Evolutionary conservation across 2,797 vertebrate species (phyloP).

Genomic region (Pseudochaenichthys georgianus): DNA sequence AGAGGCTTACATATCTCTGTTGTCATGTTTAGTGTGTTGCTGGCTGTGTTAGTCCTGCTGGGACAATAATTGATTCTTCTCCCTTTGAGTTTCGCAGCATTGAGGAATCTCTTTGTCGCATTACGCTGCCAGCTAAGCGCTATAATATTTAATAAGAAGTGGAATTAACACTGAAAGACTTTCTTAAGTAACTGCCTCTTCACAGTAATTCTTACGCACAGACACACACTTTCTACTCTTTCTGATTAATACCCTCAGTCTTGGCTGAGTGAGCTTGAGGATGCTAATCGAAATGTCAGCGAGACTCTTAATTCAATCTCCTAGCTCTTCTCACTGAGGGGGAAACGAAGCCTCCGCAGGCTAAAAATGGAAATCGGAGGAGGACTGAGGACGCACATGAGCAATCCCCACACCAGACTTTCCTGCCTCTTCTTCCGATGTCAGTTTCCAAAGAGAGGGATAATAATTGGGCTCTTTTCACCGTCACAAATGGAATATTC

Average conservation of each 20-base stretch:
- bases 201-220: constrained; percentile 39
- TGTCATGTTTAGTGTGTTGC: constrained; percentile 32
- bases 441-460: constrained; percentile 41
- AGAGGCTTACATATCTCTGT: constrained; percentile 22
- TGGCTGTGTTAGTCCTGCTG: constrained; percentile 18
- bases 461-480: constrained; percentile 42
- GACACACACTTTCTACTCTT: constrained; percentile 33
- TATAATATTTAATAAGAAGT: constrained; percentile 65
- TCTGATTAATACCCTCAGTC: constrained; percentile 77
- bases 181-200: constrained; percentile 44
- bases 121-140: constrained; percentile 50
- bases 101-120: constrained; percentile 45
- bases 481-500: constrained; percentile 26
- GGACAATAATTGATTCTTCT: constrained; percentile 49
- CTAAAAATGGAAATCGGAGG: constrained; percentile 80
- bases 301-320: constrained; percentile 84
- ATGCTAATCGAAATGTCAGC: constrained; percentile 82
- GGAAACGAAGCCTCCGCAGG: constrained; percentile 72
- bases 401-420: constrained; percentile 68
- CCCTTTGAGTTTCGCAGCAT: constrained; percentile 33
- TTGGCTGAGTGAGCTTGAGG: constrained; percentile 69
- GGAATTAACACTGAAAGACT: constrained; percentile 58
- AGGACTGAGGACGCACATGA: constrained; percentile 68
- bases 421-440: constrained; percentile 55
- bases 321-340: constrained; percentile 76